Base-by-base conservation (phyloP, 2,113 vertebrate species). In the Tragelaphus imberbis region DNA sequence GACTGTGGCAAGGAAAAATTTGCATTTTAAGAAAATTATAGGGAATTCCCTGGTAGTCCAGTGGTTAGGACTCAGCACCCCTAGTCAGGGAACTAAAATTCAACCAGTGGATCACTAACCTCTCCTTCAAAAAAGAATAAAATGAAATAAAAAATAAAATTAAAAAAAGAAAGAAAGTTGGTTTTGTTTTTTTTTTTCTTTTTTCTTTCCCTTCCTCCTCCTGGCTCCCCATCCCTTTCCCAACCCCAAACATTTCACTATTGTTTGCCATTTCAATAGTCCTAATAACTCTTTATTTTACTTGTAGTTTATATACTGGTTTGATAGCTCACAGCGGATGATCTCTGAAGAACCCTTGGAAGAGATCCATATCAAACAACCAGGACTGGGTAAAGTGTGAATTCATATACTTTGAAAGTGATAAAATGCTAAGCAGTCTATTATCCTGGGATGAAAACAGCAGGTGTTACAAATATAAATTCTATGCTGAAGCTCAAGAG, bases 401-500 rank as follows among this genome's bases (percentile, higher is more conserved):
- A 94, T 91, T 92, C 90, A 23, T 84, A 47, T 65, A 95, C 49
- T 90, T 92, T 92, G 44, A 27, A 90, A 98, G 93, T 90, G 90
- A 97, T 98, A 93, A 95, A 97, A 98, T 96, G 89, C 87, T 97
- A 97, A 97, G 56, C 49, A 94, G 90, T 68, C 51, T 95, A 84
- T 96, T 95, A 97, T 92, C 87, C 63, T 88, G 91, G 93, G 68
- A 94, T 96, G 53, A 44, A 84, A 96, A 97, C 82, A 95, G 71
- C 84, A 95, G 84, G 84, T 97, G 59, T 93, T 97, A 95, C 82
- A 96, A 93, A 96, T 96, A 97, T 19, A 90, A 97, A 89, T 82
- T 96, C 75, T 79, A 5, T 21, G 9, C 51, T 81, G 84, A 93
- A 94, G 88, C 91, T 97, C 96, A 96, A 97, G 93, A 96, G 90